Conservation (phyloP, 37 sponge, comb jelly and placozoan species). For the Agelas oroides region DNA sequence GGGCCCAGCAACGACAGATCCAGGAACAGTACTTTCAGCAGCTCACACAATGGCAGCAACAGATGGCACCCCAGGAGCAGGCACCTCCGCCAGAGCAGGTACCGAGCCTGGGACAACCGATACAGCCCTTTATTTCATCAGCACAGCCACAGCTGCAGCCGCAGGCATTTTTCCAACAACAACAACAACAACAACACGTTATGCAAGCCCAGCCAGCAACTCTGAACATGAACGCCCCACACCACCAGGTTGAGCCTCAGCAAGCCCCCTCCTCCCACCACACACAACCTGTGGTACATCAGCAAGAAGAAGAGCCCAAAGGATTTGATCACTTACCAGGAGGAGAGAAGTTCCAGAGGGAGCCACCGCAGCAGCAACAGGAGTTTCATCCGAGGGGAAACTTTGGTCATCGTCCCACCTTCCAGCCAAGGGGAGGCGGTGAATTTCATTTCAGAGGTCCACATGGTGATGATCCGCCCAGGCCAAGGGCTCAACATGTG, state of each 20-base stretch:
- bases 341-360: too few relatives aligned
- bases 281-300: neutral
- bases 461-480: too few relatives aligned
- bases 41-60: conserved; percentile 18
- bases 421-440: too few relatives aligned
- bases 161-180: neutral
- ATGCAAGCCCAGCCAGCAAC: neutral
- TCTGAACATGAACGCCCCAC: neutral
- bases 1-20: conserved; percentile 66
- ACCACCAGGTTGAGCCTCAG: neutral
- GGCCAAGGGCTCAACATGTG: too few relatives aligned
- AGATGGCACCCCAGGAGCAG: conserved; percentile 2
- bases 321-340: neutral
- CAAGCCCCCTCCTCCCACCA: neutral
- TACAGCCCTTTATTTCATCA: too few relatives aligned
- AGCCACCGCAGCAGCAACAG: too few relatives aligned
- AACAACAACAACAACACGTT: conserved; percentile 3
- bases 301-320: neutral
- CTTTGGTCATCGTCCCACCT: too few relatives aligned
- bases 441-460: too few relatives aligned
- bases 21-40: conserved; percentile 26
- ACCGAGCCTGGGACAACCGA: too few relatives aligned
- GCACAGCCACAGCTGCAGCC: neutral
- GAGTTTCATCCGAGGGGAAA: too few relatives aligned
- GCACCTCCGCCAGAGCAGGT: neutral